Base-by-base conservation (phyloP, 2,113 vertebrate species). In the Grallaria varia region DNA sequence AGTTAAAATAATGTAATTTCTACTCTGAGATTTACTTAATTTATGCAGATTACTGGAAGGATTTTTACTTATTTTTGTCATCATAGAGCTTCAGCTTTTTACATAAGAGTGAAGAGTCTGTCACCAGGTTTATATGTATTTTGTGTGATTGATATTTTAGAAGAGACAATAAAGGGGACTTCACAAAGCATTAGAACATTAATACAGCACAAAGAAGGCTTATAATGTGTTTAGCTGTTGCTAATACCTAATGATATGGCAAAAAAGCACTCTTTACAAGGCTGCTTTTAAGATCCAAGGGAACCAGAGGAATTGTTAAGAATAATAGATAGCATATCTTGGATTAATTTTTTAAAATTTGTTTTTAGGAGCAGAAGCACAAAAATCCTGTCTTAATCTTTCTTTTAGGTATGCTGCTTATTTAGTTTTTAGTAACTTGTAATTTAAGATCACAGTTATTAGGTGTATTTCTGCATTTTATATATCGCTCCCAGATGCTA, bases 401-500 rank as follows among this genome's bases (percentile, higher is more conserved):
- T 85, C 75, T 97, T 95, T 95, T 97, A 97, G 97, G 95, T 98
- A 94, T 97, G 92, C 90, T 96, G 96, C 96, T 97, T 98, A 97
- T 97, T 98, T 98, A 97, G 96, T 82, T 98, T 98, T 98, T 98
- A 97, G 97, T 98, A 98, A 98, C 97, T 98, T 97, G 94, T 98
- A 98, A 98, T 98, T 98, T 98, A 98, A 98, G 98, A 98, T 98
- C 97, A 96, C 95, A 98, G 98, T 98, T 98, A 98, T 98, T 98
- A 98, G 98, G 98, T 98, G 97, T 98, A 98, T 98, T 98, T 98
- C 98, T 98, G 98, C 98, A 98, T 98, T 98, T 98, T 98, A 98
- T 98, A 98, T 98, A 98, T 98, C 95, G 25, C 97, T 98, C 98
- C 98, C 98, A 98, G 98, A 98, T 98, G 98, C 98, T 98, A 97